Base-by-base conservation (phyloP, 2,888 invertebrate species). In the Mesodorylaimus sp. region DNA sequence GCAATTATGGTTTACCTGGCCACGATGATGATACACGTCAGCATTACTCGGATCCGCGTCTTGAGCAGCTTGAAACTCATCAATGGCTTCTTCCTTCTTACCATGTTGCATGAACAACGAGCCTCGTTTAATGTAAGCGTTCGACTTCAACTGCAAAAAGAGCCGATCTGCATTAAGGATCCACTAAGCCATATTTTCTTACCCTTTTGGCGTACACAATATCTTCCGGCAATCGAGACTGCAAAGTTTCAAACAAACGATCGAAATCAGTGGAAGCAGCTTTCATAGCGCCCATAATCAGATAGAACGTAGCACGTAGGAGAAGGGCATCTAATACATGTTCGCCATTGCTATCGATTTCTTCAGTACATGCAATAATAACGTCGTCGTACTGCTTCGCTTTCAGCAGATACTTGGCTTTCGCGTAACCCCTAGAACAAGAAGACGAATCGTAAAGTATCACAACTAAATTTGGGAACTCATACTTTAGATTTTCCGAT, bases 21-120 rank as follows among this genome's bases (percentile, higher is more conserved):
- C 91, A 54, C 88, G 74, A 63, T 93, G 89, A 66, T 89, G 86
- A 68, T 82, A 91, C 48, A 93, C 78, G 66, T 93, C 93, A 24
- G 82, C 77, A 66, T 83, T 84, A 29, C 79, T 73, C 0, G 84
- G 77, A 59, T 84, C 82, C 45, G 86, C 65, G 59, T 77, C 72
- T 39, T 80, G 77, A 29, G 89, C 91, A 56, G 67, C 70, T 19
- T 77, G 76, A 68, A 89, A 89, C 67, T 85, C 85, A 48, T 75
- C 76, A 57, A 86, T 72, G 57, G 83, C 83, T 54, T 77, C 62
- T 3, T 51, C 56, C 37, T 58, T 50, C n/a, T 61, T 79, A 59
- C 81, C 82, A 48, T 79, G 70, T 65, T 88, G 86, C 68, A 88
- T 80, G 58, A 78, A 75, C 52, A 88, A 73, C 3, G 83, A 81